Evolutionary conservation across 2,113 vertebrate species (phyloP), one percentile per base, ranked within the genome.

Genomic region (Bucco capensis): DNA sequence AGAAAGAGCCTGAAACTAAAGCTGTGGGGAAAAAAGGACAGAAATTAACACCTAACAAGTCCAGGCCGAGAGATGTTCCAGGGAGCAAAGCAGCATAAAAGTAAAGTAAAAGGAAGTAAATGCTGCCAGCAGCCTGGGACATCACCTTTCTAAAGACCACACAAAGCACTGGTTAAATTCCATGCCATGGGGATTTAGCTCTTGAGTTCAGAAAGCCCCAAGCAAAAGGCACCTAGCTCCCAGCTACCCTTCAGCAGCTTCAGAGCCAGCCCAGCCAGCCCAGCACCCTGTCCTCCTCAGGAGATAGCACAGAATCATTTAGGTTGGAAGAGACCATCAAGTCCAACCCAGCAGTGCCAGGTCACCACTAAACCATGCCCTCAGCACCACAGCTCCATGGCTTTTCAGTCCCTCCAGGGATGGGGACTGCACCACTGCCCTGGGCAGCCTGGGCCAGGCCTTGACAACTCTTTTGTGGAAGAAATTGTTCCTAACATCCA

Each of bases 31-130:
- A n/a, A 40, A 42, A 74, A 44, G 19, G 25, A 6, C 8, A 56
- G 62, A 28, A 30, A 19, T 65, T 40, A 12, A n/a, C 25, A 50
- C 19, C 19, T 13, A 60, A 35, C 25, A 71, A 37, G 27, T 17
- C 16, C 47, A 40, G 12, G 15, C 17, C 37, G 17, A 69, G 54
- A 53, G 33, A 53, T 0, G 1, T 31, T 14, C 19, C 4, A 1
- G 31, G 24, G n/a, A 72, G 35, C 22, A 71, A 64, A 61, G n/a
- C 60, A 57, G 25, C 38, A n/a, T n/a, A n/a, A n/a, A n/a, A n/a
- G n/a, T n/a, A n/a, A n/a, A n/a, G n/a, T n/a, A 25, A 25, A 8
- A n/a, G 53, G 35, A 33, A 79, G 18, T 9, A 31, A 83, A 42
- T 22, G 22, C 25, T 24, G 40, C 57, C 25, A n/a, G 50, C 33